phyloP scores from a whole-genome alignment of 2,113 vertebrate genomes.

The Corythoichthys haematopterus region DNA sequence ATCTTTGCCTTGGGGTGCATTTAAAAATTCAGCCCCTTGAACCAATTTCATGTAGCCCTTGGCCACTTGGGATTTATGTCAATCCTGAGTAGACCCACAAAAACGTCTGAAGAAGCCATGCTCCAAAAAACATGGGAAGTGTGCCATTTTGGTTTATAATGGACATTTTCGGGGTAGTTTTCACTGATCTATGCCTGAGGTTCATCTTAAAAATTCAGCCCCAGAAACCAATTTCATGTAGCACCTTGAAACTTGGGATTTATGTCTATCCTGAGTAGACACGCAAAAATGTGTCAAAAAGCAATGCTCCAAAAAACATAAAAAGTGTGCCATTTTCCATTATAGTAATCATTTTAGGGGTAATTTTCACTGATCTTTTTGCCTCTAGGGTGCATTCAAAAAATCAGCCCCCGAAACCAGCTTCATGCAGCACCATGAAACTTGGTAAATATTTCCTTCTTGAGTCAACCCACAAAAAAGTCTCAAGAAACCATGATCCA shows the following conservation, averaged over 20 bases:
- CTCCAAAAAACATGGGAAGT: background rate
- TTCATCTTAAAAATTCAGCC: background rate
- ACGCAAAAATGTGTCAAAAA: background rate
- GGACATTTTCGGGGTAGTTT: background rate
- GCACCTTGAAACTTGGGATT: background rate
- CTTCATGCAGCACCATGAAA: too few species aligned
- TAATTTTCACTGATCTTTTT: too few species aligned
- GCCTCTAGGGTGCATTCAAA: too few species aligned
- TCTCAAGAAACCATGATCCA: too few species aligned
- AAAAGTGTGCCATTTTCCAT: background rate
- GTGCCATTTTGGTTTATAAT: background rate
- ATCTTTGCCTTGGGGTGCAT: too few species aligned
- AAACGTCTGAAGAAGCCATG: too few species aligned
- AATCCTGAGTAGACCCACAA: background rate
- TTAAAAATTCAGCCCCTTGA: too few species aligned
- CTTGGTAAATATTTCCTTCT: background rate
- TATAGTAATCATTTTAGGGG: too few species aligned
- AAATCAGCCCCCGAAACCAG: too few species aligned
- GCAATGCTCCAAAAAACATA: background rate
- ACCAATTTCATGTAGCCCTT: too few species aligned
- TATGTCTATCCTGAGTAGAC: background rate
- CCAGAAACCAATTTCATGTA: background rate
- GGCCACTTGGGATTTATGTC: background rate
- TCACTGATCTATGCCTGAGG: background rate
- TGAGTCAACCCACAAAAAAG: too few species aligned